Conservation (phyloP, 2,113 vertebrate genomes). For the Phylloscopus whistleri region DNA sequence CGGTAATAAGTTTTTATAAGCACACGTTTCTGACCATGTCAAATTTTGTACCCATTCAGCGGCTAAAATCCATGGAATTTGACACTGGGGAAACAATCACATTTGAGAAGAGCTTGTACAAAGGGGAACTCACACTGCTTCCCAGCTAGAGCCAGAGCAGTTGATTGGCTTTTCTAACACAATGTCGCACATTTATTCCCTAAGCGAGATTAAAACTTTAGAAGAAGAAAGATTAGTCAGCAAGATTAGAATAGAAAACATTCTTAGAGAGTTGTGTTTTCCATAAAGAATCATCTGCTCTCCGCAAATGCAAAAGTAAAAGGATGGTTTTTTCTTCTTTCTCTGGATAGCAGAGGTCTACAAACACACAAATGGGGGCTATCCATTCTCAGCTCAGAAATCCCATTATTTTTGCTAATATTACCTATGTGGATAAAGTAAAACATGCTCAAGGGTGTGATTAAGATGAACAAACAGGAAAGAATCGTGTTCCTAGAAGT, state of each 20-base stretch:
- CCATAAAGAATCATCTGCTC: not conserved
- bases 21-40: slow-evolving; percentile 44
- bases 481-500: not conserved
- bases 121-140: not conserved
- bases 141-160: not conserved
- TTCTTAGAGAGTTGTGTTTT: not conserved
- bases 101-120: not conserved
- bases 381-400: not conserved
- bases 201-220: slow-evolving; percentile 31
- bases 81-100: slow-evolving; percentile 23
- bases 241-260: slow-evolving; percentile 21
- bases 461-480: not conserved
- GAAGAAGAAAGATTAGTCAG: slow-evolving; percentile 38
- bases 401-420: not conserved
- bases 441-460: not conserved
- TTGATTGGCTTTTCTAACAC: slow-evolving; percentile 33
- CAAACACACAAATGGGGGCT: not conserved
- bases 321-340: not conserved
- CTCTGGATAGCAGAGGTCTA: not conserved
- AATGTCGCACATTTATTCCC: slow-evolving; percentile 34
- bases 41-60: slow-evolving; percentile 36
- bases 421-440: not conserved
- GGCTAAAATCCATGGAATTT: slow-evolving; percentile 51
- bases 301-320: not conserved
- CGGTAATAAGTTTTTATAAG: slow-evolving; percentile 17